Conservation (phyloP, 2,888 invertebrate species). For the Strigamia transsilvanica region DNA sequence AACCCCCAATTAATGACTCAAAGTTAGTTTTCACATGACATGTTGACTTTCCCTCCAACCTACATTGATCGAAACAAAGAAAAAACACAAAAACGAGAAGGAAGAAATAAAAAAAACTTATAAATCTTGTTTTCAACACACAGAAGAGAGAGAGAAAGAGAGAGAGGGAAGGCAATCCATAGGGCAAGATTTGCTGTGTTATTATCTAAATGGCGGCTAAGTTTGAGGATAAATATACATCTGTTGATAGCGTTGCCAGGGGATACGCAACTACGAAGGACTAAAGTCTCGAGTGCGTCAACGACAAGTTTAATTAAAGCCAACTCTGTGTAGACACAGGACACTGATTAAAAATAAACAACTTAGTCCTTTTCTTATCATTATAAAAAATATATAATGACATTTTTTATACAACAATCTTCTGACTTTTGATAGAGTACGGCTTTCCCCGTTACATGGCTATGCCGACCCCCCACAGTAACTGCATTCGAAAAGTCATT, state of each 20-base stretch:
- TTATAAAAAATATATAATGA: not conserved
- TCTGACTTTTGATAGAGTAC: no score
- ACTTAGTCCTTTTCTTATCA: slow-evolving; percentile 3
- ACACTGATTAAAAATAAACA: slow-evolving; percentile 46
- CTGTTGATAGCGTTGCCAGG: slow-evolving; percentile 40
- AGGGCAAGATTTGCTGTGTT: slow-evolving; percentile 18
- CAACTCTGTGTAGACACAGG: slow-evolving; percentile 24
- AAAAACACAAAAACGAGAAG: not conserved
- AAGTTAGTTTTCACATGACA: slow-evolving; percentile 7
- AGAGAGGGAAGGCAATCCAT: slow-evolving; percentile 1
- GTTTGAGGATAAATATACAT: slow-evolving; percentile 43
- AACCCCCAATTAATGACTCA: no score
- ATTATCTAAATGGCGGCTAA: slow-evolving; percentile 41
- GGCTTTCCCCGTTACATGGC: no score
- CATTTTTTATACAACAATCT: no score
- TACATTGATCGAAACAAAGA: not conserved
- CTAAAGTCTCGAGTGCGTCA: slow-evolving; percentile 37
- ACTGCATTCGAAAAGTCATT: no score
- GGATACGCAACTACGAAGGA: slow-evolving; percentile 47
- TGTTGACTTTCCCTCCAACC: slow-evolving; percentile 26
- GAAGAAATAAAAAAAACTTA: not conserved
- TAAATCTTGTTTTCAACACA: slow-evolving; percentile 26
- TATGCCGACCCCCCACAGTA: no score
- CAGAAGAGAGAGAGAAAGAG: not conserved
- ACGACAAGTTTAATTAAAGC: slow-evolving; percentile 44